Base-by-base conservation (phyloP, 2,113 vertebrate species). In the Mesoclemmys tuberculata region DNA sequence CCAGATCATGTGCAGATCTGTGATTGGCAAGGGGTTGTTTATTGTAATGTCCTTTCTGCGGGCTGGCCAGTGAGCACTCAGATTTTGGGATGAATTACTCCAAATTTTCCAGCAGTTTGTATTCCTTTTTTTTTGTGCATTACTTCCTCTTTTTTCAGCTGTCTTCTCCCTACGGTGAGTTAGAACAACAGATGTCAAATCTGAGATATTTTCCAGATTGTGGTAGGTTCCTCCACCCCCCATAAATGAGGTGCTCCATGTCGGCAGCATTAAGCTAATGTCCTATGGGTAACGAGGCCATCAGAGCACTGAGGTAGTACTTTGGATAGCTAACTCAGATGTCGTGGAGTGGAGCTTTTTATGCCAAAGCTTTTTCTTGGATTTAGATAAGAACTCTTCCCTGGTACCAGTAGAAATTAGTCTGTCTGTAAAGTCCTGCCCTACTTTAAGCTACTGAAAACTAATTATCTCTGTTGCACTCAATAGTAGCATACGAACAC, bases 111-210 rank as follows among this genome's bases (percentile, higher is more conserved):
- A 87, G 21, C 5, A 6, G 4, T 44, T 55, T 89, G n/a, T 81
- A 83, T 58, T 26, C 13, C 46, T 64, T 93, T 87, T 31, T 89
- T 41, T 10, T 2, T 51, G 6, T 74, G 10, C 24, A 31, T 38
- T 9, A 1, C 24, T 38, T 89, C 26, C 5, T 71, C 79, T 21
- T 82, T 58, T 84, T 85, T 80, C 46, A 91, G 46, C 27, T 2
- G 27, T 2, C 26, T 75, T 35, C 26, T n/a, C 56, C 82, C 64
- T 87, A 38, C 29, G 46, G 41, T 41, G 55, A 64, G 27, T 35
- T 84, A 82, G 75, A 90, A 88, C 48, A 93, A 80, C 54, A 87
- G 48, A 77, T 61, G 49, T 48, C 74, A 84, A 82, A 46, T 80
- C 56, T 86, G 78, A 12, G 51, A 51, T 18, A 12, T 52, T 93